Percentiles rank a stretch among this genome's conserved stretches.
phyloP scores from a whole-genome alignment of 2,888 invertebrate genomes.

The Ophraella communa region DNA sequence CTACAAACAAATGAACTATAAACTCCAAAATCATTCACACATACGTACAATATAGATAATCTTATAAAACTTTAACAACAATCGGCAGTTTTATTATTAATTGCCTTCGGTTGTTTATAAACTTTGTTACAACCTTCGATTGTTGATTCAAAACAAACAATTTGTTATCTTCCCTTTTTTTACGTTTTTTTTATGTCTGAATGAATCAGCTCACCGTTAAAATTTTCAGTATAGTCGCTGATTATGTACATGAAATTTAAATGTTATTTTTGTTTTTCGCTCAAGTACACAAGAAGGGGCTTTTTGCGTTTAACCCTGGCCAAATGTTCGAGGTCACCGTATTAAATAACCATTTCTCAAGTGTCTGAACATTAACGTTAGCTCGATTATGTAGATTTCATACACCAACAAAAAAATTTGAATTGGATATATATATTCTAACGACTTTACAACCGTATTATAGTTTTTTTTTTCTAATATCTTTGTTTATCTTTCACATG shows the following conservation, averaged over 20 bases:
- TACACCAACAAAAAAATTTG: not conserved
- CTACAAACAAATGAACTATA: too few species aligned
- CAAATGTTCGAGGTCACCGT: not conserved
- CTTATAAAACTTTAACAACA: too few species aligned
- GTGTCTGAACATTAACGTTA: not conserved
- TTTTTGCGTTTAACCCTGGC: not conserved
- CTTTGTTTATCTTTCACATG: too few species aligned
- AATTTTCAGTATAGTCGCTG: not conserved
- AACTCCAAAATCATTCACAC: too few species aligned
- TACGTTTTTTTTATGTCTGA: not conserved
- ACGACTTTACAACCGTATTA: too few species aligned
- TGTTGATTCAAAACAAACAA: too few species aligned
- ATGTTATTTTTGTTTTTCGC: not conserved
- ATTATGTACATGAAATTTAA: constrained; percentile 7
- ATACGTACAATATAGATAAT: too few species aligned
- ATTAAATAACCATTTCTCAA: constrained; percentile 7
- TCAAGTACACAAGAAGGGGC: not conserved
- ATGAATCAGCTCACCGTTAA: not conserved
- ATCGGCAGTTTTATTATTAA: too few species aligned
- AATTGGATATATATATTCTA: not conserved
- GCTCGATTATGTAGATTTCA: constrained; percentile 1
- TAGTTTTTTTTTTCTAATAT: too few species aligned
- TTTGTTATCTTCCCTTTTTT: not conserved
- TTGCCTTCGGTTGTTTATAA: too few species aligned
- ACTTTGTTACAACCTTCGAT: too few species aligned